Evolutionary conservation across 2,797 vertebrate species (phyloP).

Genomic region (Champsocephalus esox): DNA sequence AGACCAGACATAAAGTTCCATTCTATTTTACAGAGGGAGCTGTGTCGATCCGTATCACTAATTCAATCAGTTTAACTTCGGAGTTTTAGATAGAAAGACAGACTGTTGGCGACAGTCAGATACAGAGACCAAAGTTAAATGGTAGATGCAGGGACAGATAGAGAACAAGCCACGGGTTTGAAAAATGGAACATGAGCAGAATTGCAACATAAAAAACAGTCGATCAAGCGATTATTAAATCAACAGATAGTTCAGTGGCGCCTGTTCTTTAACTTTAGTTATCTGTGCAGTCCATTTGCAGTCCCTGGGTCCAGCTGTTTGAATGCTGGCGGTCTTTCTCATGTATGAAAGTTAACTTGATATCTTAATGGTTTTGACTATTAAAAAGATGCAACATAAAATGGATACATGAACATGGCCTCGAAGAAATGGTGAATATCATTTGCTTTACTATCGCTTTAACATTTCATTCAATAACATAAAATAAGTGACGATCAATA

Average conservation of each 20-base stretch:
- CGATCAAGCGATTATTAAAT: neutral
- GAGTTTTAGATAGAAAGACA: conserved; percentile 12
- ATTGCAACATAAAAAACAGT: neutral
- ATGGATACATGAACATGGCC: neutral
- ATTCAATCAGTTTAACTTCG: conserved; percentile 58
- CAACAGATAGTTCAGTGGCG: neutral
- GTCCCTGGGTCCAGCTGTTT: neutral
- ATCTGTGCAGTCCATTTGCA: neutral
- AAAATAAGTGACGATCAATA: neutral
- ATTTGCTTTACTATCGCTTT: neutral
- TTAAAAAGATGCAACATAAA: neutral
- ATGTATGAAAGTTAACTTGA: neutral
- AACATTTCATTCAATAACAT: neutral
- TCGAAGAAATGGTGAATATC: neutral
- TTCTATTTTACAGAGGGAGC: conserved; percentile 49
- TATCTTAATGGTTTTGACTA: neutral
- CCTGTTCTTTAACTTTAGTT: neutral
- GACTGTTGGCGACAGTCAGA: neutral
- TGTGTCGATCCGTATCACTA: conserved; percentile 52
- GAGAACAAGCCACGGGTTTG: neutral
- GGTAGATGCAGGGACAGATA: neutral
- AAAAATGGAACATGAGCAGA: no score
- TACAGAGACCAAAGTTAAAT: neutral
- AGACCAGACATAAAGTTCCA: conserved; percentile 42
- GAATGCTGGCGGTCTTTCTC: neutral